Evolutionary conservation across 2,888 invertebrate species (phyloP).

Genomic region (Dysmachus trigonus): DNA sequence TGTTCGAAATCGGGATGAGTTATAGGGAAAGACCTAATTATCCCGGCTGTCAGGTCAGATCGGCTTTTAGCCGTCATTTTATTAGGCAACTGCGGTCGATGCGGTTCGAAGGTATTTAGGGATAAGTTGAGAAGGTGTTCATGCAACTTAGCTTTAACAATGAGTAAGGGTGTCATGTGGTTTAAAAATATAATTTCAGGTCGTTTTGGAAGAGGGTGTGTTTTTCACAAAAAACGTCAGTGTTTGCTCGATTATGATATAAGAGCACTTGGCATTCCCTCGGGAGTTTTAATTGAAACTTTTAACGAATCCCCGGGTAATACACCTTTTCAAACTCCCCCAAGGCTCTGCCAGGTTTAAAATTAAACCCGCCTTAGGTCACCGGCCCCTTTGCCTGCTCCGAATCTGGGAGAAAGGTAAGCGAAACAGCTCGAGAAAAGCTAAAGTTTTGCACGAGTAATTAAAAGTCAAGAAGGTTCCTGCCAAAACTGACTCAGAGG

Average conservation of each 20-base stretch:
- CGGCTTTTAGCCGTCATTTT: not conserved
- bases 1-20: not conserved
- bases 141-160: not conserved
- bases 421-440: not conserved
- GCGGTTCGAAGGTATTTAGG: not conserved
- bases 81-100: not conserved
- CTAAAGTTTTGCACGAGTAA: conserved; percentile 14
- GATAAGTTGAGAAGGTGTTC: not conserved
- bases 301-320: not conserved
- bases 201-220: not conserved
- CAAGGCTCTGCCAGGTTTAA: not conserved
- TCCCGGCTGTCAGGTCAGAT: conserved; percentile 16
- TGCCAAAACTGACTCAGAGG: conserved; percentile 2
- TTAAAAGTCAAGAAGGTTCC: conserved; percentile 24
- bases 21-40: not conserved
- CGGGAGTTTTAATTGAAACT: not conserved
- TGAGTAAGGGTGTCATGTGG: not conserved
- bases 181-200: not conserved
- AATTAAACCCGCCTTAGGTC: not conserved
- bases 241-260: not conserved
- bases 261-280: not conserved
- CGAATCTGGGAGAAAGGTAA: too few species aligned
- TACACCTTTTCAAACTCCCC: not conserved
- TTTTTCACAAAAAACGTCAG: not conserved
- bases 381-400: not conserved